Evolutionary conservation across 2,113 vertebrate species (phyloP).

Genomic region (Oceanites oceanicus): DNA sequence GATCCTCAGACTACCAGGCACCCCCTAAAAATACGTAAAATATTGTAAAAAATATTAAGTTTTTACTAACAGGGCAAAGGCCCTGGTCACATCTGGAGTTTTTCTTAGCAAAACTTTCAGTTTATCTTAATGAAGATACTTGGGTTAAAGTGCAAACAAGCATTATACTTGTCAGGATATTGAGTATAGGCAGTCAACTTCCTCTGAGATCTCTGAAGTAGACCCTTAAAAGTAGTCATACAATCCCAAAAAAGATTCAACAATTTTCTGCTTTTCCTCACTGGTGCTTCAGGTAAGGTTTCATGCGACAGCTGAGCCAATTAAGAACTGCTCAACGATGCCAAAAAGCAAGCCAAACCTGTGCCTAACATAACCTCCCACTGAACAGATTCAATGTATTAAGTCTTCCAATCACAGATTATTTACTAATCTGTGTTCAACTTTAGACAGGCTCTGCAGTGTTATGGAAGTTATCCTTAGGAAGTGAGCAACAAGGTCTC

Average conservation of each 20-base stretch:
- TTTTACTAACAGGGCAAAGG: not conserved
- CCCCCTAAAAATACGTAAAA: rapidly evolving
- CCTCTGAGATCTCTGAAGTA: not conserved
- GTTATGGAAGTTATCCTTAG: not conserved
- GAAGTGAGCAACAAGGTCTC: not conserved
- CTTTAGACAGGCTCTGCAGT: not conserved
- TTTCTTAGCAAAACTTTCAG: not conserved
- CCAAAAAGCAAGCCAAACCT: not conserved
- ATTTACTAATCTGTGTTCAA: not conserved
- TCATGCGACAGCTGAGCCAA: not conserved
- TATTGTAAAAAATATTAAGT: too few species aligned
- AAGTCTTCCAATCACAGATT: not conserved
- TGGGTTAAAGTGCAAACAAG: not conserved
- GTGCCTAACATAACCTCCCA: not conserved
- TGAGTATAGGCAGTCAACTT: not conserved
- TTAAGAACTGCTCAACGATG: not conserved
- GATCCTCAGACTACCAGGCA: not conserved
- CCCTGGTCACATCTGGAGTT: not conserved
- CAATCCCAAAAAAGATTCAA: not conserved
- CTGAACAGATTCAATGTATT: not conserved
- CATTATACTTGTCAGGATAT: not conserved
- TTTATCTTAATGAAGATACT: not conserved
- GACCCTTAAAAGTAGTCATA: not conserved
- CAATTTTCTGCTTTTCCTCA: not conserved
- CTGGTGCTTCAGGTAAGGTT: not conserved